phyloP scores from a whole-genome alignment of 2,113 vertebrate species.

The Larimichthys crocea region DNA sequence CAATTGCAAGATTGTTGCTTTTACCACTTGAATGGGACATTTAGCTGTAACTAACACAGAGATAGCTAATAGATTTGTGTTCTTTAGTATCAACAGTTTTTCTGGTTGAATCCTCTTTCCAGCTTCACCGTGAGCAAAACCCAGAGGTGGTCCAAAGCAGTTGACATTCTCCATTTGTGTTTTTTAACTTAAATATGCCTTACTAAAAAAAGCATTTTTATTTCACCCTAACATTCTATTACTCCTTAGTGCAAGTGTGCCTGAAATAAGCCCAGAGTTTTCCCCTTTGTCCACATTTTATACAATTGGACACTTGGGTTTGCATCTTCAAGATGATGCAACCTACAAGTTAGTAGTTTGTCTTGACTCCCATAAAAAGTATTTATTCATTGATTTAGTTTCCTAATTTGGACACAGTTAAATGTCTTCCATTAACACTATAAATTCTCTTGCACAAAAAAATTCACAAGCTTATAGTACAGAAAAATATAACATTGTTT shows the following conservation, averaged over 20 bases:
- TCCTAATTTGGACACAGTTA: background rate
- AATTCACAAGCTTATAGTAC: background rate
- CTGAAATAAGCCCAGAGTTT: too few relatives aligned
- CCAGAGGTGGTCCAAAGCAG: too few relatives aligned
- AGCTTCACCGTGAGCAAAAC: too few relatives aligned
- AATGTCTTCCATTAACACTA: background rate
- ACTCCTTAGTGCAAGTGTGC: too few relatives aligned
- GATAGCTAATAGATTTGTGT: constrained; percentile 30
- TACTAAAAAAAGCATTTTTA: too few relatives aligned
- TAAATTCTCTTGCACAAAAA: constrained; percentile 1
- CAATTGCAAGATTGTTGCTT: constrained; percentile 62
- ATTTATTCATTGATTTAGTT: too few relatives aligned
- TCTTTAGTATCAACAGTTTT: constrained; percentile 30
- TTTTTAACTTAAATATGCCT: too few relatives aligned
- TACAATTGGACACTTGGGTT: background rate
- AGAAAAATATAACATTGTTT: background rate
- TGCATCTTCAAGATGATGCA: constrained; percentile 13
- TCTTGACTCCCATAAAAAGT: constrained; percentile 7
- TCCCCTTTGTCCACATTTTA: background rate
- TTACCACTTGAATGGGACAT: constrained; percentile 53
- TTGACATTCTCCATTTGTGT: too few relatives aligned
- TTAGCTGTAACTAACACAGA: constrained; percentile 63
- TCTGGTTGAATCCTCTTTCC: background rate
- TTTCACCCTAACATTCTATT: too few relatives aligned
- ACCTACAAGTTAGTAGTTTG: background rate